A percentile compares a stretch with the other conserved stretches of the same genome.
Evolutionary conservation across 1,140 invertebrate species (phyloP).

Genomic region (Leptinotarsa undecemlineata): DNA sequence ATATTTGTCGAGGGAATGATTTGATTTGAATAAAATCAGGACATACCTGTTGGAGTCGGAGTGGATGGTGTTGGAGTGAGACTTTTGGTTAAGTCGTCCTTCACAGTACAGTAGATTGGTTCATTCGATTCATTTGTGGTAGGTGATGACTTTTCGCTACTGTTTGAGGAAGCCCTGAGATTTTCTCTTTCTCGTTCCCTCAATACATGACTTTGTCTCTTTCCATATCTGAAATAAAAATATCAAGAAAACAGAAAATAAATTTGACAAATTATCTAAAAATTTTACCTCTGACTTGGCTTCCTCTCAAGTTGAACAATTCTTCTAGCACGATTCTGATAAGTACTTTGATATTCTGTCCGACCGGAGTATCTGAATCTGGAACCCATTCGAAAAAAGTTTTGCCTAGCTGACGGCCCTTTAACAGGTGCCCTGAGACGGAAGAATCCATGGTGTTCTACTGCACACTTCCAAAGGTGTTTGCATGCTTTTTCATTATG

Average conservation of each 20-base stretch:
- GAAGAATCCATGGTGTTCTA: conserved; percentile 99
- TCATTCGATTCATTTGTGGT: conserved; percentile 39
- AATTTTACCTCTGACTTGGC: conserved; percentile 86
- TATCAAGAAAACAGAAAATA: neutral
- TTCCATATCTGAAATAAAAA: conserved; percentile 74
- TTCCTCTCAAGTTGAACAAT: conserved; percentile 94
- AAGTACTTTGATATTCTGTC: conserved; percentile 95
- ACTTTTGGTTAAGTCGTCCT: conserved; percentile 48
- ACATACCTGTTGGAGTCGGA: conserved; percentile 28
- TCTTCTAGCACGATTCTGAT: conserved; percentile 81
- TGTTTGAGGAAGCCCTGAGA: conserved; percentile 47
- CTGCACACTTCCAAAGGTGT: conserved; percentile 99
- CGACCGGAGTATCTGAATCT: conserved; percentile 92
- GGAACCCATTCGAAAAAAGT: conserved; percentile 97
- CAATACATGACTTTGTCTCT: conserved; percentile 75
- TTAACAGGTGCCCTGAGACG: conserved; percentile 88
- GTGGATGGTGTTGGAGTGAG: conserved; percentile 39
- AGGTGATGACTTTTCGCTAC: conserved; percentile 47
- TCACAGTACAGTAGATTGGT: conserved; percentile 50
- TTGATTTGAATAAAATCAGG: neutral
- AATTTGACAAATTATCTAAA: neutral
- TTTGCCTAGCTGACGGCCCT: conserved; percentile 85
- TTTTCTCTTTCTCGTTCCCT: conserved; percentile 64
- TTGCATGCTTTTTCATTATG: conserved; percentile 98
- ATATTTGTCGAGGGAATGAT: neutral